A percentile compares a stretch with the other conserved stretches of the same genome.
These are phyloP conservation scores for Neopipo cinnamomea DNA, from an alignment of 2,113 vertebrate genomes.

Conservation along the genomic window DNA sequence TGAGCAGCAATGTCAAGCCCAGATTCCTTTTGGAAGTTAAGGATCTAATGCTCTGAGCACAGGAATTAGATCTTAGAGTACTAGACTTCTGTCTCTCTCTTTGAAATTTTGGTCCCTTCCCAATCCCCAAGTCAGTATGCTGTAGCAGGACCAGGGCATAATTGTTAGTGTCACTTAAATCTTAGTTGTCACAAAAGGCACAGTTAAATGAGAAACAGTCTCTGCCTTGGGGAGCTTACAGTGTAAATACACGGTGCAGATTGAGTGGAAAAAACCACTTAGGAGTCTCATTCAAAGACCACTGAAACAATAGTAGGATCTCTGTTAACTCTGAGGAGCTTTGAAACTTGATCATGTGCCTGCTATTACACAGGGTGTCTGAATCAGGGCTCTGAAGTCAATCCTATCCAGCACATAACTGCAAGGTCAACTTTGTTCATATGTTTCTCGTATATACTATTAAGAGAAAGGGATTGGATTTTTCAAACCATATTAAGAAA, in stretches of 20 bases:
- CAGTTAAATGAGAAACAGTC: neutral
- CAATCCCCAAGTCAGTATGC: neutral
- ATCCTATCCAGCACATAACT: neutral
- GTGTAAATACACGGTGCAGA: neutral
- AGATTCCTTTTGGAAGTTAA: neutral
- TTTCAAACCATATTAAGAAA: neutral
- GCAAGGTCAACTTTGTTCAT: neutral
- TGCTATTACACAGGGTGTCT: neutral
- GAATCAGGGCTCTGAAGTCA: neutral
- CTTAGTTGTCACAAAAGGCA: neutral
- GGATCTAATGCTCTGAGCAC: neutral
- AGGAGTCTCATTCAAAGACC: neutral
- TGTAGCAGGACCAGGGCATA: neutral
- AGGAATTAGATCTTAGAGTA: neutral
- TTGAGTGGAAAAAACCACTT: neutral
- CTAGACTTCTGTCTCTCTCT: neutral
- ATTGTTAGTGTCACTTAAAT: neutral
- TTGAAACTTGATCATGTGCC: neutral
- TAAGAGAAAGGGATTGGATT: neutral
- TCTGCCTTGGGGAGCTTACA: neutral
- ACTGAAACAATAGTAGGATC: neutral
- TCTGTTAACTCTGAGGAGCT: conserved; percentile 1
- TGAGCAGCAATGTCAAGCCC: neutral
- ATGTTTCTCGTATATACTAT: neutral
- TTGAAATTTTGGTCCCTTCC: neutral